These are phyloP conservation scores for Caenorhabditis remanei DNA, from an alignment of 1,140 invertebrate species.

Conservation along the genomic window DNA sequence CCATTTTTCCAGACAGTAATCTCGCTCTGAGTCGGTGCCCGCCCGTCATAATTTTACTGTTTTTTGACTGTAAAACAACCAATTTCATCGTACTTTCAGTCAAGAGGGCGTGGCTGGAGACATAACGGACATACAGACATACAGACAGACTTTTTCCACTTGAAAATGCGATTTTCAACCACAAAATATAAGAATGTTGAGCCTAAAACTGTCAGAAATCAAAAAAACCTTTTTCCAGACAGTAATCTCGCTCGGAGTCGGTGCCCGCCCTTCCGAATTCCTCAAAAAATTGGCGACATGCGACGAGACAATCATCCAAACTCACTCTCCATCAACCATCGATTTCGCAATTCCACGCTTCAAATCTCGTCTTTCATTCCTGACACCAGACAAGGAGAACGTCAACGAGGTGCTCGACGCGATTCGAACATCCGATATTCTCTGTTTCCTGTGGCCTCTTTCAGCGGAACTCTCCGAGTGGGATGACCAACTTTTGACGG, in stretches of 20 bases:
- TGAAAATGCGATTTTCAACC: no score
- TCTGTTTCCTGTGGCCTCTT: slow-evolving; percentile 60
- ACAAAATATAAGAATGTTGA: no score
- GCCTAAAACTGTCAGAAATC: no score
- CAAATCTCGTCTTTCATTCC: slow-evolving; percentile 57
- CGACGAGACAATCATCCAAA: slow-evolving; percentile 56
- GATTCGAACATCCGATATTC: slow-evolving; percentile 55
- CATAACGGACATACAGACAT: no score
- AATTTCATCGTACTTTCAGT: no score
- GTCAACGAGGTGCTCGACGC: slow-evolving; percentile 57
- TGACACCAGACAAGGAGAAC: slow-evolving; percentile 37
- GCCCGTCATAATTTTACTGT: no score
- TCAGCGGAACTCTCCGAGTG: slow-evolving; percentile 54
- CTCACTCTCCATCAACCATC: slow-evolving; percentile 19
- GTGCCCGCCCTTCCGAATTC: slow-evolving; percentile 33
- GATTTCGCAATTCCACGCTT: slow-evolving; percentile 62
- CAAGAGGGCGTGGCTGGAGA: no score
- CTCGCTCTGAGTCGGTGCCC: no score
- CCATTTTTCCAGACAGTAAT: no score
- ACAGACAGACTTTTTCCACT: no score
- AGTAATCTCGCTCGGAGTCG: slow-evolving; percentile 30
- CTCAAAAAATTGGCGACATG: slow-evolving; percentile 33
- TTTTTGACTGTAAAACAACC: no score
- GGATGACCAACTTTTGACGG: slow-evolving; percentile 55
- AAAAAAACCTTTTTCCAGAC: no score